Base-by-base conservation (phyloP, 2,888 invertebrate species). In the Clostera curtula region DNA sequence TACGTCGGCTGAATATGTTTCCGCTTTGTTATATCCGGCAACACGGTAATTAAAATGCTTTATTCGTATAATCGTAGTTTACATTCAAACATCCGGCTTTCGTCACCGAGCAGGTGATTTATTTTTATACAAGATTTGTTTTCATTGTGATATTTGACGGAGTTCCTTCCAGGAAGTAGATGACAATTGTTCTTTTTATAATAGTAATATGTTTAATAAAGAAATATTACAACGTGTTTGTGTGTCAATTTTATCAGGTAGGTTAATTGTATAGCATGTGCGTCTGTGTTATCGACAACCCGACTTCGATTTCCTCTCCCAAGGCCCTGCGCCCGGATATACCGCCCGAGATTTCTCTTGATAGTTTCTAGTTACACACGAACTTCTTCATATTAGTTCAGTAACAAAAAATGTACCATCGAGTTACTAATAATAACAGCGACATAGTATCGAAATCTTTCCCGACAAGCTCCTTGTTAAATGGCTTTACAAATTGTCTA, bases 21-120 rank as follows among this genome's bases (percentile, higher is more conserved):
- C 76, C 76, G 73, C 54, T 44, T 52, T 41, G 49, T 45, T 50
- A 55, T 65, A 66, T 70, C 67, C 59, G 53, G 61, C 47, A 42
- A 39, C 35, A 53, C 46, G 46, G 56, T 64, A 60, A 68, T 69
- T 61, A 66, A 62, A 60, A 63, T 64, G 55, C 49, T 59, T 63
- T 61, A 62, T 54, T 56, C 60, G 55, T 43, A 69, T 64, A 68
- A 68, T 64, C 62, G 54, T 52, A 69, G 76, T 75, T 72, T 71
- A 61, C 63, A 64, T 53, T 64, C 62, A 75, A 75, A 80, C 76
- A 79, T 82, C 80, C 80, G 79, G 77, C 69, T 76, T 69, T 66
- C 39, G 48, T 56, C 54, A 56, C 32, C 42, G 28, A 36, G 18
- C 21, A 37, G 24, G 33, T 37, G 34, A 39, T 49, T 43, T 45